A percentile compares a stretch with the other conserved stretches of the same genome.
phyloP scores from a whole-genome alignment of 1,140 invertebrate genomes.

The Latrodectus geometricus region DNA sequence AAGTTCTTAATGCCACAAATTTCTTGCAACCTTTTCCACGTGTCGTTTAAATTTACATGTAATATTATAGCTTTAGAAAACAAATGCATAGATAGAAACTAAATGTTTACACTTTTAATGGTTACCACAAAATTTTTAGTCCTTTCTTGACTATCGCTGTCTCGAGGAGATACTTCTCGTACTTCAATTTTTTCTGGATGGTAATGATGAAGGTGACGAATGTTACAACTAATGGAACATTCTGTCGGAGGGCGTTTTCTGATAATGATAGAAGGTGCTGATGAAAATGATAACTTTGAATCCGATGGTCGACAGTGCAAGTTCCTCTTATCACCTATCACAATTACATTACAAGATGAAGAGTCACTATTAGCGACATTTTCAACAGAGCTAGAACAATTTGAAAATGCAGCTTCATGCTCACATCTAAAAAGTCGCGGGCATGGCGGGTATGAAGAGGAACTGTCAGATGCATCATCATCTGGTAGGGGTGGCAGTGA shows the following conservation, averaged over 20 bases:
- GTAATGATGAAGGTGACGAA: constrained; percentile 53
- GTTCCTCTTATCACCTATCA: constrained; percentile 3
- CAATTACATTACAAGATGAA: constrained; percentile 35
- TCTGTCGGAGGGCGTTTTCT: constrained; percentile 23
- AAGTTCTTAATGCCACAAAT: constrained; percentile 23
- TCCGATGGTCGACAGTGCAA: background rate
- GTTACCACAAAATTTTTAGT: constrained; percentile 59
- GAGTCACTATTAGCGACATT: constrained; percentile 27
- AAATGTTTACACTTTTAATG: constrained; percentile 62
- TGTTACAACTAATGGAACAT: constrained; percentile 37
- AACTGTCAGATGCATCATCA: constrained; percentile 41
- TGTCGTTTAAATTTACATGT: too few species aligned
- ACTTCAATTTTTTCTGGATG: constrained; percentile 51
- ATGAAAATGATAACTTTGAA: background rate
- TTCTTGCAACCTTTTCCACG: background rate
- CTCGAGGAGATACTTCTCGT: background rate
- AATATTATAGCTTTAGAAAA: too few species aligned
- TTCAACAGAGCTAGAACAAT: constrained; percentile 13
- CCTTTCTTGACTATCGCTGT: background rate
- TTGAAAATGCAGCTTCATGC: constrained; percentile 28
- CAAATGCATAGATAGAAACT: background rate
- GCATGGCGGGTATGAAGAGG: constrained; percentile 28
- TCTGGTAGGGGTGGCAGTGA: constrained; percentile 16
- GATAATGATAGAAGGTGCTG: constrained; percentile 43
- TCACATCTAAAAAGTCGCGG: constrained; percentile 17